phyloP scores from a whole-genome alignment of 2,888 invertebrate species.

The Idaea biselata region DNA sequence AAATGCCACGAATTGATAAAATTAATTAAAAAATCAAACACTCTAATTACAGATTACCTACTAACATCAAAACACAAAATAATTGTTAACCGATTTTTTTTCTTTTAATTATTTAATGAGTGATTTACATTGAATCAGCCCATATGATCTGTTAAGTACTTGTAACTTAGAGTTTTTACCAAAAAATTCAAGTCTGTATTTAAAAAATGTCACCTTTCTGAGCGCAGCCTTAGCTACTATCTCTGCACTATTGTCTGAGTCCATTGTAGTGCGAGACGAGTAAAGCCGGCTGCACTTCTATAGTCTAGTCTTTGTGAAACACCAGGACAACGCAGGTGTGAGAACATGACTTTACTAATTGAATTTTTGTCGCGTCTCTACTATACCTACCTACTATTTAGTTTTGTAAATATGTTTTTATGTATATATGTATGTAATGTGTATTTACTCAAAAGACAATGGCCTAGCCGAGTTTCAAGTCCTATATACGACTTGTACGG shows the following conservation, averaged over 20 bases:
- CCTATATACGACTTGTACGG: no score
- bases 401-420: no score
- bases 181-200: not conserved
- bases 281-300: slow-evolving; percentile 1
- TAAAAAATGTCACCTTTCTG: not conserved
- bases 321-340: not conserved
- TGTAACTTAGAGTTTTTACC: not conserved
- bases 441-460: not conserved
- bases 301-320: not conserved
- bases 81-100: no score
- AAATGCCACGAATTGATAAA: no score
- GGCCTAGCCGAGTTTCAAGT: no score
- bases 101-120: no score
- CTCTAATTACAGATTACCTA: no score
- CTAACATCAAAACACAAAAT: no score
- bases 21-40: no score
- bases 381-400: no score
- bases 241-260: not conserved
- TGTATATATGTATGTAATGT: not conserved
- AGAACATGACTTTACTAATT: not conserved
- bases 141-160: no score
- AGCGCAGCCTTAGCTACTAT: not conserved
- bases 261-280: not conserved
- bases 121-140: no score
- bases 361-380: not conserved